A percentile compares a stretch with the other conserved stretches of the same genome.
phyloP scores from a whole-genome alignment of 2,113 vertebrate genomes.

The Casuarius casuarius region DNA sequence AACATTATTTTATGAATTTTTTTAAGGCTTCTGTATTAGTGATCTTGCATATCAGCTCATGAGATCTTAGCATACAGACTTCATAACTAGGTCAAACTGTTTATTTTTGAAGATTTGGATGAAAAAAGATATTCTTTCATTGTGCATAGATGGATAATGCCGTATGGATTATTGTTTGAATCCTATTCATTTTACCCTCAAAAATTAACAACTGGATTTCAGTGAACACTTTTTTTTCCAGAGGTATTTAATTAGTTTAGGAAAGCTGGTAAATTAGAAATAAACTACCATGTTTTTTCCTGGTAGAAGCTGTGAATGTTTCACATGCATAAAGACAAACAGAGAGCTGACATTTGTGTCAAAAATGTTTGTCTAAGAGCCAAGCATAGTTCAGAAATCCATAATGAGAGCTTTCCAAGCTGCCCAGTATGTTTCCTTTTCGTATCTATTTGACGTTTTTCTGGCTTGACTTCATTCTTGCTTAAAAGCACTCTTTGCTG shows the following conservation, averaged over 20 bases:
- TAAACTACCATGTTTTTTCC: not conserved
- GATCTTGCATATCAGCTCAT: not conserved
- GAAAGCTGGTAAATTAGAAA: conserved; percentile 33
- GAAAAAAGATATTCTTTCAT: not conserved
- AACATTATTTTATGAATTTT: not conserved
- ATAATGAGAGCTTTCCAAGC: conserved; percentile 28
- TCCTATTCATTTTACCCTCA: not conserved
- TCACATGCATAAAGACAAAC: not conserved
- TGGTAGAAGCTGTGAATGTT: not conserved
- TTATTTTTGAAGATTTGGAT: not conserved
- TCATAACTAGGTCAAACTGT: not conserved
- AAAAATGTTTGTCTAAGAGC: conserved; percentile 17
- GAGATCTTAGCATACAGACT: not conserved
- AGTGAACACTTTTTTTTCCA: not conserved
- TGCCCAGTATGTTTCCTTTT: not conserved
- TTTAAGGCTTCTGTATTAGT: not conserved
- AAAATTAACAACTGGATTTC: conserved; percentile 24
- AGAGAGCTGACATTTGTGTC: conserved; percentile 6
- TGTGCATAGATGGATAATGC: not conserved
- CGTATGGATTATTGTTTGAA: not conserved
- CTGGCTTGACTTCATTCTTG: conserved; percentile 15
- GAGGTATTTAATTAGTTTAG: conserved; percentile 32
- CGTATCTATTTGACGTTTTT: not conserved
- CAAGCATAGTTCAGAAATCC: not conserved
- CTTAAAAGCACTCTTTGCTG: not conserved